phyloP scores from a whole-genome alignment of 2,797 vertebrate genomes.

The Falco rusticolus region DNA sequence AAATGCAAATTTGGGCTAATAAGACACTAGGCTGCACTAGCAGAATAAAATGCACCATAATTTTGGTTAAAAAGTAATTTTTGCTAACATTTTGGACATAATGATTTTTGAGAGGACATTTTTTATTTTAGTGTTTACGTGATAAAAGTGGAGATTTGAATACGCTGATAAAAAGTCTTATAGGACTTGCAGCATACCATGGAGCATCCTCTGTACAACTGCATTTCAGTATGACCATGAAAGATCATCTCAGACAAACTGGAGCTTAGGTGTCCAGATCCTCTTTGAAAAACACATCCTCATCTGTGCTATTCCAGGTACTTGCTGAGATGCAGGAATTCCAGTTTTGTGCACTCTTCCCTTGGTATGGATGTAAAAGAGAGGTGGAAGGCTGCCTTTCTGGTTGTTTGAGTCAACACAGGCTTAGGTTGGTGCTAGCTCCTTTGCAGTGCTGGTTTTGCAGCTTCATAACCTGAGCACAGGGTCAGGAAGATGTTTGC shows the following conservation, averaged over 20 bases:
- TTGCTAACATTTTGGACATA: not conserved
- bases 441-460: not conserved
- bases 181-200: not conserved
- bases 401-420: not conserved
- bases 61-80: not conserved
- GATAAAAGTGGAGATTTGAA: not conserved
- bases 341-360: not conserved
- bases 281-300: not conserved
- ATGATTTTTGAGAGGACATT: not conserved
- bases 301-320: not conserved
- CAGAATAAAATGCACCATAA: not conserved
- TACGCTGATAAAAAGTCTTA: not conserved
- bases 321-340: not conserved
- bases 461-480: not conserved
- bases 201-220: not conserved
- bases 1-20: conserved; percentile 48
- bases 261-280: not conserved
- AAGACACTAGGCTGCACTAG: not conserved
- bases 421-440: not conserved
- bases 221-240: not conserved
- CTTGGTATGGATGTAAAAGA: not conserved
- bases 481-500: not conserved
- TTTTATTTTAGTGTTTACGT: not conserved
- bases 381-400: not conserved
- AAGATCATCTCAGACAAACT: not conserved